phyloP scores from a whole-genome alignment of 2,888 invertebrate species.

The Brachynemurus nebulosus region DNA sequence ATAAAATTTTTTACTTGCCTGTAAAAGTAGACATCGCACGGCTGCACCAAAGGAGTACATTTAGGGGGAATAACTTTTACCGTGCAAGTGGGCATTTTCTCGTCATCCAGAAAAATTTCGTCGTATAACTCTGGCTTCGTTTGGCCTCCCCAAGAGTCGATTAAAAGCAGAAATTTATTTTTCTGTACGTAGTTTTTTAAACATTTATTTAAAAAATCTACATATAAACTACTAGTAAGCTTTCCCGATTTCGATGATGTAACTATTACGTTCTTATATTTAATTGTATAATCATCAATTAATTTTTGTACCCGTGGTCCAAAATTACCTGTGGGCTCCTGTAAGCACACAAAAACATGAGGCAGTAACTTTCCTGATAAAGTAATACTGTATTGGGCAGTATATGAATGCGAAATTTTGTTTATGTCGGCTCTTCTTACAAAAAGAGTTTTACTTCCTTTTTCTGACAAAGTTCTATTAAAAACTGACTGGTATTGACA shows the following conservation, averaged over 20 bases:
- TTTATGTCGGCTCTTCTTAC: background rate
- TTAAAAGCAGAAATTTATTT: conserved; percentile 15
- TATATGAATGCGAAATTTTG: background rate
- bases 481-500: background rate
- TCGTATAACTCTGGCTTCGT: conserved; percentile 14
- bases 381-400: conserved; percentile 7
- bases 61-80: conserved; percentile 17
- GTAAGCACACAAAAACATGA: conserved; percentile 16
- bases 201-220: conserved; percentile 12
- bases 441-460: background rate
- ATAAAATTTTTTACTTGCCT: too few species aligned
- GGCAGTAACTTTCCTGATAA: conserved; percentile 14
- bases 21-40: too few species aligned
- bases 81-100: conserved; percentile 12
- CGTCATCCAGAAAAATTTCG: conserved; percentile 14
- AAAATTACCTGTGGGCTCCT: conserved; percentile 14
- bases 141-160: conserved; percentile 18
- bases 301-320: conserved; percentile 12
- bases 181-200: conserved; percentile 14
- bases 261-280: conserved; percentile 13
- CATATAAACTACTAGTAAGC: conserved; percentile 12
- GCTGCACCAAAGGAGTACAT: too few species aligned
- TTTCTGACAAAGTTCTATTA: background rate
- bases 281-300: conserved; percentile 12
- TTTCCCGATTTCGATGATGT: conserved; percentile 18